Conservation (phyloP, 2,113 vertebrate species). For the Plestiodon gilberti region DNA sequence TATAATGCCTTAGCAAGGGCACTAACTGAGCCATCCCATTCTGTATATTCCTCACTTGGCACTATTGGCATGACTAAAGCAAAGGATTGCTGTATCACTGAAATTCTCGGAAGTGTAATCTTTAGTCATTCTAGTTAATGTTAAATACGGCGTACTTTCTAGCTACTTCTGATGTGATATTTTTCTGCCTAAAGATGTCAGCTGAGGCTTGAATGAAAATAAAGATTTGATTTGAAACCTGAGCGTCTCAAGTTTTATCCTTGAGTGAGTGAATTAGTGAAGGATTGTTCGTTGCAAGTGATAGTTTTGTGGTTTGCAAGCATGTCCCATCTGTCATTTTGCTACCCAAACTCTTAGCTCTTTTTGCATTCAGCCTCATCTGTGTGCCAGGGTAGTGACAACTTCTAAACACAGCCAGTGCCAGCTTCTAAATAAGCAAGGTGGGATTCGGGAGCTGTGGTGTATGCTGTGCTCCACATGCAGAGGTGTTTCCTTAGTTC, state of each 20-base stretch:
- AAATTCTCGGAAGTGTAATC: rapidly evolving
- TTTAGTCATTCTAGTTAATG: constrained; percentile 13
- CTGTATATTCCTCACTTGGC: constrained; percentile 20
- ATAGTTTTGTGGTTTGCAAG: not conserved
- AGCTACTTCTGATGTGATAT: not conserved
- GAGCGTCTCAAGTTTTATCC: not conserved
- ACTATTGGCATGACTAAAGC: not conserved
- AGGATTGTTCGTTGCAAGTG: not conserved
- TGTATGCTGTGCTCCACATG: not conserved
- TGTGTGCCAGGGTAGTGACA: not conserved
- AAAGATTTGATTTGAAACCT: constrained; percentile 22
- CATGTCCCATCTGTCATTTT: not conserved
- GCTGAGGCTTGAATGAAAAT: constrained; percentile 11
- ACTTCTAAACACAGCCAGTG: not conserved
- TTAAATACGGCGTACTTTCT: constrained; percentile 37
- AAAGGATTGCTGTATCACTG: rapidly evolving
- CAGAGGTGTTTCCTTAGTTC: not conserved
- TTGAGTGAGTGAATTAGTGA: not conserved
- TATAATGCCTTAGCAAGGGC: not conserved
- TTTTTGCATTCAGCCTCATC: too few relatives aligned
- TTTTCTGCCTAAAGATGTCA: not conserved
- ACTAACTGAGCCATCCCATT: constrained; percentile 30
- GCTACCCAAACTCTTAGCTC: not conserved
- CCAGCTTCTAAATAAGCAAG: not conserved
- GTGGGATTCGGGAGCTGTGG: not conserved